Percentiles rank a stretch among this genome's conserved stretches.
Conservation (phyloP, 1,140 invertebrate genomes). For the Atta cephalotes region DNA sequence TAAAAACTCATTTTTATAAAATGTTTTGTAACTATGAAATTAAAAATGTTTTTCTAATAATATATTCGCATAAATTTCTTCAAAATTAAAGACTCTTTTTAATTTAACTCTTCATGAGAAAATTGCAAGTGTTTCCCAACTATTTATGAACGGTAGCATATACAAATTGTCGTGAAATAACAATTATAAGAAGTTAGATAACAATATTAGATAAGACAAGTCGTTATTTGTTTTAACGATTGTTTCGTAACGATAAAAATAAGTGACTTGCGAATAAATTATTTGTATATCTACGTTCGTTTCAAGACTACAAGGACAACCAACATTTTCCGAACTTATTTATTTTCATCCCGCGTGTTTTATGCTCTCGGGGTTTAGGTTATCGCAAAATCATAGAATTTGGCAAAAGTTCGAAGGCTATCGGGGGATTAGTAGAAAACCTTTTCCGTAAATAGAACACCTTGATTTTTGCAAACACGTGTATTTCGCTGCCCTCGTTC, state of each 20-base stretch:
- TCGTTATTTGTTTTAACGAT: background rate
- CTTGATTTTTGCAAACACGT: conserved; percentile 12
- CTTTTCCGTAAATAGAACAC: background rate
- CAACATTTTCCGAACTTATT: background rate
- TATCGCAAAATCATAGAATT: background rate
- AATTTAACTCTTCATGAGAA: too few species aligned
- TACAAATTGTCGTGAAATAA: background rate
- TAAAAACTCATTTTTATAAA: too few species aligned
- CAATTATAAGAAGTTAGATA: background rate
- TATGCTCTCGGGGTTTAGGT: too few species aligned
- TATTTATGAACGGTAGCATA: too few species aligned
- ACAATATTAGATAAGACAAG: background rate
- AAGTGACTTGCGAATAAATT: background rate
- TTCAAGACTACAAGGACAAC: background rate
- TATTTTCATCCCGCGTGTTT: conserved; percentile 6
- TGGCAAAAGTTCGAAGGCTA: conserved; percentile 12
- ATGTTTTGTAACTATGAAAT: too few species aligned
- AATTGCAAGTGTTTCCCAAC: too few species aligned
- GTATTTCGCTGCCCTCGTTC: background rate
- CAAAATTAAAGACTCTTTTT: too few species aligned
- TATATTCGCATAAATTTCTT: too few species aligned
- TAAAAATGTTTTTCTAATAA: too few species aligned
- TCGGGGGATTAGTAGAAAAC: background rate
- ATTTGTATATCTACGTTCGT: background rate
- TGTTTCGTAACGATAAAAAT: background rate